These are phyloP conservation scores for Melanerpes formicivorus DNA, from an alignment of 2,113 vertebrate species.

Conservation along the genomic window DNA sequence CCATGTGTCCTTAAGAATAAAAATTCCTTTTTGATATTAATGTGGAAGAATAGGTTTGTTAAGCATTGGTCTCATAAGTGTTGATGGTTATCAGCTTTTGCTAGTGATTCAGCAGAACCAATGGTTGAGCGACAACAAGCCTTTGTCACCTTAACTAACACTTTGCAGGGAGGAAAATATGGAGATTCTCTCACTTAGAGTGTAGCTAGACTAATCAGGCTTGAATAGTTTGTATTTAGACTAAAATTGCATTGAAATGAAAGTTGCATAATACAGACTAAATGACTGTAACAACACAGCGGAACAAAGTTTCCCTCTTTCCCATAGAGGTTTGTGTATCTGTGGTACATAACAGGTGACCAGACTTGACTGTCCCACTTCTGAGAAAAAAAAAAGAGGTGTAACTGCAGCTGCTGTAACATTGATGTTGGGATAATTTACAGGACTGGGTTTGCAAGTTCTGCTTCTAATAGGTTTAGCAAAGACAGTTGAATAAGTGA, in stretches of 20 bases:
- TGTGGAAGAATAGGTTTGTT: background rate
- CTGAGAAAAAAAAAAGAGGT: background rate
- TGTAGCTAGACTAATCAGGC: background rate
- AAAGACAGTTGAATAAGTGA: background rate
- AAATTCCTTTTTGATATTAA: background rate
- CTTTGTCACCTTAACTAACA: background rate
- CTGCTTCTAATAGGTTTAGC: background rate
- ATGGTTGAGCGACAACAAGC: rapidly evolving
- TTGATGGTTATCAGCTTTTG: background rate
- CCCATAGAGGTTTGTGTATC: background rate
- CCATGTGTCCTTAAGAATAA: background rate
- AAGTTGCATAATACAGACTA: background rate
- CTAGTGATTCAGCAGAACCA: background rate
- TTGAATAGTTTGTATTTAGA: background rate
- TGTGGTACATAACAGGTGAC: background rate
- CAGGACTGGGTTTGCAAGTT: background rate
- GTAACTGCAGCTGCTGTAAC: background rate
- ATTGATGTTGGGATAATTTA: background rate
- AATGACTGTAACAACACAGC: background rate
- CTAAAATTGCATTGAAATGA: background rate
- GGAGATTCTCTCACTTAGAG: background rate
- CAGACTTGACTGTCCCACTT: background rate
- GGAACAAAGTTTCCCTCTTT: background rate
- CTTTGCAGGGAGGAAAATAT: background rate
- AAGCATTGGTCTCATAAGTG: background rate